These are phyloP conservation scores for Heliconius ethilla DNA, from an alignment of 2,888 invertebrate species.

Conservation along the genomic window DNA sequence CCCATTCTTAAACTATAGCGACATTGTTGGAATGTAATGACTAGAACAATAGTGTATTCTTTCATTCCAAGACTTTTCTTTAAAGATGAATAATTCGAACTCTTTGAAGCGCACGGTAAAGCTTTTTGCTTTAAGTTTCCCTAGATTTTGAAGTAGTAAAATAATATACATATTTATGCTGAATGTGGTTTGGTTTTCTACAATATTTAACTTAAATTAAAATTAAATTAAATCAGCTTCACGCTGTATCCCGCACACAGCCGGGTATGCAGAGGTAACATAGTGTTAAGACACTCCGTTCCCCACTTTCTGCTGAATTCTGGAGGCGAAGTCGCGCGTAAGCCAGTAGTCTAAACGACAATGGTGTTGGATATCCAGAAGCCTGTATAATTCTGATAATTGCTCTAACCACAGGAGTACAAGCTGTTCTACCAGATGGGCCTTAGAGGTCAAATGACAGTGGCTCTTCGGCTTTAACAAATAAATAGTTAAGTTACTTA, in stretches of 20 bases:
- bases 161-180: not conserved
- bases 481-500: not conserved
- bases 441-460: not conserved
- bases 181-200: not conserved
- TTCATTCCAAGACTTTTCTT: conserved; percentile 11
- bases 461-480: not conserved
- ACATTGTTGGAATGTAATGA: conserved; percentile 24
- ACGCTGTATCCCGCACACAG: no score
- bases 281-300: no score
- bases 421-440: not conserved
- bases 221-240: no score
- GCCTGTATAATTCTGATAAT: conserved; percentile 11
- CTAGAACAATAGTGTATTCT: conserved; percentile 23
- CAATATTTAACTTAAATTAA: not conserved
- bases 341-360: not conserved
- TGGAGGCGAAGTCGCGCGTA: no score
- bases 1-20: conserved; percentile 9
- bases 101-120: conserved; percentile 15
- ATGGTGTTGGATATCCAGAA: not conserved
- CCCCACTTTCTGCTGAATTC: no score
- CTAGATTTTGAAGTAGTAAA: not conserved
- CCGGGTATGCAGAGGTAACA: no score
- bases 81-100: conserved; percentile 22
- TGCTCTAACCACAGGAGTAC: not conserved
- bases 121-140: conserved; percentile 1